Evolutionary conservation across 1,140 invertebrate genomes (phyloP).

Genomic region (Platyscapa corneri): DNA sequence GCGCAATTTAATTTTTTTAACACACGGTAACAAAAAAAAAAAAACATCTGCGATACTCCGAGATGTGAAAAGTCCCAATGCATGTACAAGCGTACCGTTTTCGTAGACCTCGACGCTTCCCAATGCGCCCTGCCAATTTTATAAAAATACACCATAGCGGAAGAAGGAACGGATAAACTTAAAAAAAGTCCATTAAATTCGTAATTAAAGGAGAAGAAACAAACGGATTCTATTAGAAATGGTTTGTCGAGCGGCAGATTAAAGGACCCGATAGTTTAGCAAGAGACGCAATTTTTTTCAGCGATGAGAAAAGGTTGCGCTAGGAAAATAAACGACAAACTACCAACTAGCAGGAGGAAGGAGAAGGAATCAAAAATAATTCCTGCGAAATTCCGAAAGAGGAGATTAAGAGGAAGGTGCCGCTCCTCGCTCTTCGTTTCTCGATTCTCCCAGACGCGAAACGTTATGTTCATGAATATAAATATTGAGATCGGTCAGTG

Average conservation of each 20-base stretch:
- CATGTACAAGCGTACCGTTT: background rate
- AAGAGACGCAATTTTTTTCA: too few species aligned
- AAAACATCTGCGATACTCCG: background rate
- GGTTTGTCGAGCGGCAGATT: too few species aligned
- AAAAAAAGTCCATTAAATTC: too few species aligned
- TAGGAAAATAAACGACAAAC: background rate
- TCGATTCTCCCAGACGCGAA: constrained; percentile 15
- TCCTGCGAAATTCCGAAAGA: background rate
- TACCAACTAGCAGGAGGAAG: background rate
- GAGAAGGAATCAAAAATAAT: constrained; percentile 2
- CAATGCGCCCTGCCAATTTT: background rate
- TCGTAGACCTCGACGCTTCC: background rate
- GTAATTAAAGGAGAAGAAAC: too few species aligned
- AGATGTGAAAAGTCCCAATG: background rate
- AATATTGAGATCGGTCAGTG: constrained; percentile 52
- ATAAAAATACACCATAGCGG: background rate
- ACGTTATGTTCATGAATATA: constrained; percentile 45
- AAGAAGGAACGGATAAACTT: too few species aligned
- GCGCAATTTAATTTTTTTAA: too few species aligned
- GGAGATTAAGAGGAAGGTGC: background rate
- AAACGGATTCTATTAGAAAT: too few species aligned
- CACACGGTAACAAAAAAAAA: too few species aligned
- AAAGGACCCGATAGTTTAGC: too few species aligned
- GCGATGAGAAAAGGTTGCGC: background rate
- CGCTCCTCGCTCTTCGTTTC: too few species aligned